Evolutionary conservation across 2,113 vertebrate species (phyloP), one percentile per base, ranked within the genome.

Genomic region (Calidris pygmaea): DNA sequence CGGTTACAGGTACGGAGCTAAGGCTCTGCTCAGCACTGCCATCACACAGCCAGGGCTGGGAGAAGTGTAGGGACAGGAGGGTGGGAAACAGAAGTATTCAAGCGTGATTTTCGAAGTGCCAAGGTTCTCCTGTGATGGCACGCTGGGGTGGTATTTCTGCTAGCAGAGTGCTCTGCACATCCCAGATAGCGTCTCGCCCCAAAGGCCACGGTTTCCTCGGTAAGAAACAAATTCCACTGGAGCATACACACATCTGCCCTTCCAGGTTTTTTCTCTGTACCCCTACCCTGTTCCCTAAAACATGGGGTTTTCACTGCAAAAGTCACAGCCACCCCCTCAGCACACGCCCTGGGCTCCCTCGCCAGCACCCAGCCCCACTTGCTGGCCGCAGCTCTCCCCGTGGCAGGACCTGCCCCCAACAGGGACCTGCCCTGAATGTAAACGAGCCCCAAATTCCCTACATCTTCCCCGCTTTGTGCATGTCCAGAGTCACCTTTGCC

Each of bases 1-100:
- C 23, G 17, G 53, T 37, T 71, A n/a, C 1, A 23, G 12, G n/a
- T 10, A 48, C 0, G 0, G 41, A 23, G 53, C 48, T 75, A 35
- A 47, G 43, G 19, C 34, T 72, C 56, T 77, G 35, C 39, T 76
- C 50, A 62, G 72, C 56, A 16, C 47, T 72, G 73, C 65, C 41
- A 48, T 34, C 48, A 56, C 45, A 45, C 35, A 86, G 68, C 15
- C 63, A 82, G 35, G 17, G 32, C 74, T 72, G 62, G 48, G 55
- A 32, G 56, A 81, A 76, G n/a, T 5, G 7, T 3, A 60, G 32
- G 32, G 20, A 55, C 48, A 56, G 37, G 24, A 94, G 14, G 16
- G 24, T 63, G 34, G 70, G 32, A 93, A 94, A 67, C 30, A 88
- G 55, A 75, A 66, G 20, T 73, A 95, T 80, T 86, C 18, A 60